Evolutionary conservation across 2,113 vertebrate genomes (phyloP).

Genomic region (Neolamprologus hecqui): DNA sequence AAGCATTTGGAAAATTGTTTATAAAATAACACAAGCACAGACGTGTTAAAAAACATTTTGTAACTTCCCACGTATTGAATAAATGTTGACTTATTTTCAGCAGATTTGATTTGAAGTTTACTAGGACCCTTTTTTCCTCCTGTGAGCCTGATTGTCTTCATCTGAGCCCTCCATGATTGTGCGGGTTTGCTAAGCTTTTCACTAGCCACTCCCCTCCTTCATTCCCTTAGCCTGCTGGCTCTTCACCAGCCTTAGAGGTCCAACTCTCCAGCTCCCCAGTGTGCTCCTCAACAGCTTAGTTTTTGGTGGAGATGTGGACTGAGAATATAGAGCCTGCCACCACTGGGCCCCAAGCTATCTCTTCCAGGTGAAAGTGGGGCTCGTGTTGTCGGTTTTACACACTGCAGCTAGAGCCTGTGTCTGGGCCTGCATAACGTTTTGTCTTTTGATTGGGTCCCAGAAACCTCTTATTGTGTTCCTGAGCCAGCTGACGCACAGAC

Average conservation of each 20-base stretch:
- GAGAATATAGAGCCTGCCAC: not conserved
- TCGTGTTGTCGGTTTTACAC: not conserved
- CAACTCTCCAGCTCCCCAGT: not conserved
- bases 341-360: not conserved
- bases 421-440: fast-evolving
- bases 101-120: not conserved
- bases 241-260: not conserved
- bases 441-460: not conserved
- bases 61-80: fast-evolving
- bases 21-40: not conserved
- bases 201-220: fast-evolving
- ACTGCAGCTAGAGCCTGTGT: not conserved
- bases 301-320: not conserved
- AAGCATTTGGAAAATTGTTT: not conserved
- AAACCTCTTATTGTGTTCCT: not conserved
- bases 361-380: not conserved
- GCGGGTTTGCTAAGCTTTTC: fast-evolving
- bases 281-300: not conserved
- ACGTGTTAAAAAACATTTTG: fast-evolving
- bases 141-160: not conserved
- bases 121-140: not conserved
- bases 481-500: not conserved
- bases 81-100: not conserved
- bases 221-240: not conserved
- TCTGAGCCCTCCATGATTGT: not conserved